Conservation (phyloP, 2,113 vertebrate species). For the Willisornis vidua region DNA sequence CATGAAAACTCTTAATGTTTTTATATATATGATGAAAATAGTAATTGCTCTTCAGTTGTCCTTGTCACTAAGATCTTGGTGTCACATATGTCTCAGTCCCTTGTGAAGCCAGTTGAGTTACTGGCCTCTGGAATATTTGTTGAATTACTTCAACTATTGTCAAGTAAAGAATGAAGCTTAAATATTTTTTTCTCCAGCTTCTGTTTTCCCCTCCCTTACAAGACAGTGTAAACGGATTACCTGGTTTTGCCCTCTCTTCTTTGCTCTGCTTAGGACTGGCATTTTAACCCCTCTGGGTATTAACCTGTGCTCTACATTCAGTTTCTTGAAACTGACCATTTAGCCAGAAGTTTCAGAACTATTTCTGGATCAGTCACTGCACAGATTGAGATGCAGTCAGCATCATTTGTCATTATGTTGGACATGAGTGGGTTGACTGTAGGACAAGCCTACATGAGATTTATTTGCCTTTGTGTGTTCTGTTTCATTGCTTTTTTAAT, state of each 20-base stretch:
- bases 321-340: conserved; percentile 1
- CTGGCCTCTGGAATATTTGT: neutral
- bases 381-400: neutral
- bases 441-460: neutral
- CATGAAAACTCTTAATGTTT: neutral
- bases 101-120: neutral
- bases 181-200: neutral
- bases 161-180: neutral
- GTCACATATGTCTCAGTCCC: neutral
- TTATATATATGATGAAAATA: neutral
- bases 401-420: neutral
- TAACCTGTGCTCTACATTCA: neutral
- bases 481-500: neutral
- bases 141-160: neutral
- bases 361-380: neutral
- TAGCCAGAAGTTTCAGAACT: neutral
- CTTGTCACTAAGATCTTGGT: neutral
- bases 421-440: neutral
- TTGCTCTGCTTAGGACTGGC: neutral
- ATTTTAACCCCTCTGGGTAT: neutral
- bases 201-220: neutral
- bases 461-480: neutral
- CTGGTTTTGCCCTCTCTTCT: neutral
- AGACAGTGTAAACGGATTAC: neutral
- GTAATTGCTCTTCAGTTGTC: neutral